Evolutionary conservation across 1,140 invertebrate species (phyloP), one percentile per base, ranked within the genome.

Genomic region (Linepithema humile): DNA sequence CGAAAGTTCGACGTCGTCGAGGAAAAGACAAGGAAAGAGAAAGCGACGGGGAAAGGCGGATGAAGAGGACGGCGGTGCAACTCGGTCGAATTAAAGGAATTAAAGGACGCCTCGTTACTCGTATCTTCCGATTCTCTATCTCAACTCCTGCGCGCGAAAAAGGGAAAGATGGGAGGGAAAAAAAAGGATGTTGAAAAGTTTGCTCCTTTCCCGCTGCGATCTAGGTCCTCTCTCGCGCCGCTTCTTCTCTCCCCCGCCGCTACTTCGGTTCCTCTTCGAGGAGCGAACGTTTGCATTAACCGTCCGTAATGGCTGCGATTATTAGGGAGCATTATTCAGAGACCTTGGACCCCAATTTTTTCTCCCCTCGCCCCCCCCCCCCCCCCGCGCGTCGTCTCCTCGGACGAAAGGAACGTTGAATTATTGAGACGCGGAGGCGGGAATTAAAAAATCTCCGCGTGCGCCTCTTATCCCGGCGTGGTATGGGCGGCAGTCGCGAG

Each of bases 361-460:
- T 84, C 74, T 65, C 85, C 80, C 62, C 74, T 87, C 55, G 80
- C 70, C 84, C 70, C 60, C n/a, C 23, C 70, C 84, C 70, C 60
- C n/a, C 23, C 12, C 3, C 17, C 9, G n/a, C 3, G 9, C 7
- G n/a, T 9, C 45, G 2, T 15, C 6, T 69, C 15, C 20, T 65
- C 38, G 15, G 40, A 50, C 78, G 73, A 86, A 90, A 91, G 88
- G 86, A 88, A 89, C 62, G 53, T 72, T 94, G 92, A 93, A 94
- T 94, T 93, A 94, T 94, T 94, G 83, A 94, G 65, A 84, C 88
- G 82, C 84, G 85, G 65, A 90, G 88, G 55, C 84, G 85, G 87
- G 91, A 94, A 94, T 94, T 93, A 94, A 94, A 94, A 94, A 93
- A 89, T 89, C 91, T 91, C 90, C 74, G 73, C 84, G 90, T 23